A percentile compares a stretch with the other conserved stretches of the same genome.
phyloP scores from a whole-genome alignment of 2,113 vertebrate genomes.

The Osmerus mordax region DNA sequence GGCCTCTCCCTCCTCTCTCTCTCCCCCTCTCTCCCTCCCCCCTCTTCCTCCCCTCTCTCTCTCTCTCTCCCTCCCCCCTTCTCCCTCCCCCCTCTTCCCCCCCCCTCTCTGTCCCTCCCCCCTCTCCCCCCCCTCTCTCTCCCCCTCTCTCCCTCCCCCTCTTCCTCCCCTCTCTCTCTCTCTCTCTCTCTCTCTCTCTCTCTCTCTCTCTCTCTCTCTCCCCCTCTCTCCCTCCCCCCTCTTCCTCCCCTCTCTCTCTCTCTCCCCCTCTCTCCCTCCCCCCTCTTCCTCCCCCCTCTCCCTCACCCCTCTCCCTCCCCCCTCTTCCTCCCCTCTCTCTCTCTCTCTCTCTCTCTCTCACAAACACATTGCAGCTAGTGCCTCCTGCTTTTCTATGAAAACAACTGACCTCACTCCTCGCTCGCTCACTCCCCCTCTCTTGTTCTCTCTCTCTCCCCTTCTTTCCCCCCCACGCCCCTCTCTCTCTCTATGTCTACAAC shows the following conservation, averaged over 20 bases:
- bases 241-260: neutral
- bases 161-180: neutral
- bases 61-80: neutral
- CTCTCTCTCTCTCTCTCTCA: neutral
- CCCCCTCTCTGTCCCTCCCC: too few species aligned
- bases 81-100: neutral
- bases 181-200: neutral
- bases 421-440: neutral
- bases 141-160: neutral
- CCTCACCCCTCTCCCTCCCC: neutral
- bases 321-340: neutral
- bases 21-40: neutral
- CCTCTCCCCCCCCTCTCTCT: neutral
- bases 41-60: neutral
- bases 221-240: neutral
- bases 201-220: neutral
- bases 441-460: neutral
- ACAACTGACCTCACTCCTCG: conserved; percentile 5
- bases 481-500: neutral
- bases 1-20: neutral
- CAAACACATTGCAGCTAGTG: conserved; percentile 6
- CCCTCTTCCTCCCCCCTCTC: neutral
- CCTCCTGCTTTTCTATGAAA: conserved; percentile 15
- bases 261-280: neutral
- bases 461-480: neutral